Base-by-base conservation (phyloP, 1,140 invertebrate genomes). In the Diabrotica undecimpunctata region DNA sequence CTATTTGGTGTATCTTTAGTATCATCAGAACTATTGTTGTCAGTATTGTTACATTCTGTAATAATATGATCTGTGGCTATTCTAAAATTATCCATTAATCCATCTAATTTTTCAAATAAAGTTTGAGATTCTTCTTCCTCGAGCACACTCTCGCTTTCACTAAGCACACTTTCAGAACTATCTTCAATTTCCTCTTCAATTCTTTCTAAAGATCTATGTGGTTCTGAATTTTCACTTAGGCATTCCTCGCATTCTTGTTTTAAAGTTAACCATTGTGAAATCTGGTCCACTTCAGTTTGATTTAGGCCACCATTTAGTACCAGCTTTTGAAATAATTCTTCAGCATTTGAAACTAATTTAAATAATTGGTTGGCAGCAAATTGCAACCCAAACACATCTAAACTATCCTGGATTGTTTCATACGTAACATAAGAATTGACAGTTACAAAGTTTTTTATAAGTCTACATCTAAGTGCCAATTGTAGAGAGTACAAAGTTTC, bases 171-270 rank as follows among this genome's bases (percentile, higher is more conserved):
- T 74, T 83, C 80, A 72, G 74, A 65, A 83, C 81, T 75, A 81
- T 79, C 82, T 3, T 76, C 64, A 70, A 80, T 80, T 12, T 86
- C 83, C 75, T 89, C 87, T 72, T 87, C 83, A 35, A 88, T 88
- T 70, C 83, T 81, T 67, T 86, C 85, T 12, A 88, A 76, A 0
- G 83, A 84, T 78, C 87, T 79, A 68, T 84, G 81, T 7, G 80
- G 73, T 66, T 83, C 83, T 54, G 83, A 82, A n/a, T 76, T 80
- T 39, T 81, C 81, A 72, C 86, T 87, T 35, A 93, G 84, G 74
- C 90, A 93, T 69, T 92, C 90, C 77, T 93, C 90, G 77, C 90
- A 92, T 76, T 93, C 91, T 66, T 91, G 89, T 77, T 93, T 93
- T 66, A 92, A 81, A 70, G 88, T 91, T 5, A 94, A 78, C 91